Evolutionary conservation across 37 sponge, comb jelly and placozoan genomes (phyloP), one percentile per base, ranked within the genome.

Genomic region (Hormiphora californensis): DNA sequence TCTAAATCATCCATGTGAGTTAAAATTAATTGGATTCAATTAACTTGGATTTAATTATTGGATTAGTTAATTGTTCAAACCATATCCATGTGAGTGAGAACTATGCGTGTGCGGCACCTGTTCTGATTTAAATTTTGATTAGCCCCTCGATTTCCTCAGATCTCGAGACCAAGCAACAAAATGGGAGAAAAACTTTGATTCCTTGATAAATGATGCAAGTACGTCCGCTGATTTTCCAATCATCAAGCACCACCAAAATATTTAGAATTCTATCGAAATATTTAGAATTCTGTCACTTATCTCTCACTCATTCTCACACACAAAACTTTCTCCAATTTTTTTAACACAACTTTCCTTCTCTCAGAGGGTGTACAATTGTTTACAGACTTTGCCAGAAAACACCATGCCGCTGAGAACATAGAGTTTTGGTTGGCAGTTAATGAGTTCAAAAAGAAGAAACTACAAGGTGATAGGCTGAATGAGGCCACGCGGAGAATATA

Each of bases 1-100:
- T 73, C 81, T 11, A 73, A 73, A 41, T 73, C 81, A 41, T n/a
- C 81, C 43, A 73, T 73, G 81, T 73, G 39, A 67, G 68, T 67
- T 46, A 46, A n/a, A n/a, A n/a, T n/a, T n/a, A n/a, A n/a, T n/a
- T n/a, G n/a, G n/a, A n/a, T n/a, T n/a, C n/a, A n/a, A n/a, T n/a
- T n/a, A n/a, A n/a, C n/a, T n/a, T n/a, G n/a, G n/a, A n/a, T n/a
- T n/a, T 49, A 49, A 49, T 49, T 49, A 49, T 17, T 49, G 9
- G 15, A 49, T 49, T 49, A 49, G 15, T 49, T 49, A 49, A 49
- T 15, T 17, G 15, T 49, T 49, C n/a, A n/a, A n/a, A n/a, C n/a
- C n/a, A n/a, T n/a, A n/a, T n/a, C n/a, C n/a, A n/a, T n/a, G n/a
- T n/a, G n/a, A n/a, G n/a, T n/a, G n/a, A n/a, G n/a, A n/a, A n/a